Evolutionary conservation across 2,888 invertebrate species (phyloP).

Genomic region (Trachelus iudaicus): DNA sequence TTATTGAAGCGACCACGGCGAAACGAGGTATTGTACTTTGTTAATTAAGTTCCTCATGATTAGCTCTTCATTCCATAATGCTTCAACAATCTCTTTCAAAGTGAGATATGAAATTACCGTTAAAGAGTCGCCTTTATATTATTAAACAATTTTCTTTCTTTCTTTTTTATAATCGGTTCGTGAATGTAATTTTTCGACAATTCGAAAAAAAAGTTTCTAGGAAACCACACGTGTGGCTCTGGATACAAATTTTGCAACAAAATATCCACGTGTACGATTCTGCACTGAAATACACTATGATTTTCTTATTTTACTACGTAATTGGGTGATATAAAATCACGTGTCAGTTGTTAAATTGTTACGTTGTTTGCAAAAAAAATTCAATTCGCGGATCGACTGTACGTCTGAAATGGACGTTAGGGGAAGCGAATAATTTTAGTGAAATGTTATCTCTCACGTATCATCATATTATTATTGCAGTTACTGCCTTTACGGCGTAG

Average conservation of each 20-base stretch:
- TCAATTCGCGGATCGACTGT: not conserved
- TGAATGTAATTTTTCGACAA: not conserved
- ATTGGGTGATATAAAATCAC: not conserved
- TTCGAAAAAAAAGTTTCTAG: not conserved
- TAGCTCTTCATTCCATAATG: not conserved
- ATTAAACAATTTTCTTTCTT: not conserved
- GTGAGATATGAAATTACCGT: not conserved
- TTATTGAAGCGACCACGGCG: constrained; percentile 6
- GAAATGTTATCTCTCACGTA: not conserved
- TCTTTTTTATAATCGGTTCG: not conserved
- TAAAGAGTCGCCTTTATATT: not conserved
- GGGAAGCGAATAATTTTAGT: not conserved
- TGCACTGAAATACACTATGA: not conserved
- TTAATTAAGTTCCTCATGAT: not conserved
- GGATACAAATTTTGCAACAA: not conserved
- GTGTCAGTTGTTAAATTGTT: not conserved
- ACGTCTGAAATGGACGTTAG: not conserved
- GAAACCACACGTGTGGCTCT: not conserved
- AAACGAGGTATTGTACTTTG: constrained; percentile 6
- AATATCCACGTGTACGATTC: not conserved
- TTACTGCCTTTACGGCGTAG: not conserved
- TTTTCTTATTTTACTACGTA: not conserved
- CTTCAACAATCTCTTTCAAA: not conserved
- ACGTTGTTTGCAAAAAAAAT: not conserved
- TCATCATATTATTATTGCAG: not conserved